These are phyloP conservation scores for Callimorpha dominula DNA, from an alignment of 2,888 invertebrate genomes.

Conservation along the genomic window DNA sequence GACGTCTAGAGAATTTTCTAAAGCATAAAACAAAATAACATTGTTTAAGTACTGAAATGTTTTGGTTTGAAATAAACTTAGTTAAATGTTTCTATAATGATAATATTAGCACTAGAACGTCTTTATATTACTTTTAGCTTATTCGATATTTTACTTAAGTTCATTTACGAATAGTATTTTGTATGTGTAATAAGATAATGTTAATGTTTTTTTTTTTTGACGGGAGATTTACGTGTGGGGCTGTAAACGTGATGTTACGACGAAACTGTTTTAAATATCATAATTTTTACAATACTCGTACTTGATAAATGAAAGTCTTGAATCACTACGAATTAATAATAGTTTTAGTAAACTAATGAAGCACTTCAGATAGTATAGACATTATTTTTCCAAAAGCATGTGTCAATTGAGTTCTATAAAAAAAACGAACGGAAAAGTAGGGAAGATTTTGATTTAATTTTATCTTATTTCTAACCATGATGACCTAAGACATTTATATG, in stretches of 20 bases:
- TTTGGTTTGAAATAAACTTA: conserved; percentile 20
- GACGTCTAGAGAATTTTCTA: conserved; percentile 12
- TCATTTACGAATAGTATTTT: neutral
- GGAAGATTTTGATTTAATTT: too few relatives aligned
- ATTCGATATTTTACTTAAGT: neutral
- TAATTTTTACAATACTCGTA: too few relatives aligned
- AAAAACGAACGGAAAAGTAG: too few relatives aligned
- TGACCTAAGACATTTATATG: too few relatives aligned
- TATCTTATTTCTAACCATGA: too few relatives aligned
- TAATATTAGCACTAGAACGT: neutral
- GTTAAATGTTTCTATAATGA: conserved; percentile 6
- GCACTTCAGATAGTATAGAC: too few relatives aligned
- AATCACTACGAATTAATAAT: neutral
- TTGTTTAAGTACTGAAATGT: conserved; percentile 28
- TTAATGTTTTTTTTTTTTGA: neutral
- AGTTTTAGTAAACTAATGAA: too few relatives aligned
- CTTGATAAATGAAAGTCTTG: neutral
- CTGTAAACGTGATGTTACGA: too few relatives aligned
- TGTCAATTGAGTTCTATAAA: too few relatives aligned
- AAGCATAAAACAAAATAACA: conserved; percentile 35
- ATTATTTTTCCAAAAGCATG: too few relatives aligned
- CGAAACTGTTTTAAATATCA: too few relatives aligned
- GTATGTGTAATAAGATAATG: neutral
- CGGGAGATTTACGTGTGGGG: too few relatives aligned
- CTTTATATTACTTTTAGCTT: neutral